phyloP scores from a whole-genome alignment of 2,797 vertebrate species.

The Aplochiton taeniatus region DNA sequence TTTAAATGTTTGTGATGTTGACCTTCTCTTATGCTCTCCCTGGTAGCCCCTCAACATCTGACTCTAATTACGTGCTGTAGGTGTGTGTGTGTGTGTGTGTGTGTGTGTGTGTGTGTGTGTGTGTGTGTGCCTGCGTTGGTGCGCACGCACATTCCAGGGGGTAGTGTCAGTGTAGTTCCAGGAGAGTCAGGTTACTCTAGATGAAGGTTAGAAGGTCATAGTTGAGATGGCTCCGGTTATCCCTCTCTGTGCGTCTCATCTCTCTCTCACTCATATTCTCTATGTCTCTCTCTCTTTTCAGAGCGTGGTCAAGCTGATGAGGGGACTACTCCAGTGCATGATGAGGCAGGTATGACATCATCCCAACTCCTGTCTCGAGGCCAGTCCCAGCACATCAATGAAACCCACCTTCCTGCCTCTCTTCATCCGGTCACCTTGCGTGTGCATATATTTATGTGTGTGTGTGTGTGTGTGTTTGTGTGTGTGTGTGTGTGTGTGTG shows the following conservation, averaged over 20 bases:
- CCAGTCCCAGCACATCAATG: background rate
- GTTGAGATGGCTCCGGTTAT: constrained; percentile 37
- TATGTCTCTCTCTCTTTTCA: constrained; percentile 48
- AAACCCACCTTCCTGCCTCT: background rate
- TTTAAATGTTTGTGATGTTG: too few relatives aligned
- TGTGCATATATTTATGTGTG: too few relatives aligned
- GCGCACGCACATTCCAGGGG: constrained; percentile 14
- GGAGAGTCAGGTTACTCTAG: constrained; percentile 65
- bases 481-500: too few relatives aligned
- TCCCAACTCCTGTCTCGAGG: too few relatives aligned
- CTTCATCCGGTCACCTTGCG: background rate
- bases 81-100: constrained; percentile 14
- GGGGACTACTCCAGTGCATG: constrained; percentile 86
- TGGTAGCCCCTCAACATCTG: too few relatives aligned
- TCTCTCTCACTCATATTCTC: constrained; percentile 4
- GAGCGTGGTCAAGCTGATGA: constrained; percentile 90
- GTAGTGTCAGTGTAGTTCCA: constrained; percentile 33
- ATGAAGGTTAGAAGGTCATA: constrained; percentile 72
- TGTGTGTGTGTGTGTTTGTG: background rate
- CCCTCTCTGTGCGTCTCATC: background rate
- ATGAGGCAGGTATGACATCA: constrained; percentile 82
- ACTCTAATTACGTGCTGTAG: background rate
- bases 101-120: background rate
- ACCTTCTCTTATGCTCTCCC: too few relatives aligned
- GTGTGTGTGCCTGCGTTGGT: constrained; percentile 7